These are phyloP conservation scores for Apamea crenata DNA, from an alignment of 2,888 invertebrate species.

Conservation along the genomic window DNA sequence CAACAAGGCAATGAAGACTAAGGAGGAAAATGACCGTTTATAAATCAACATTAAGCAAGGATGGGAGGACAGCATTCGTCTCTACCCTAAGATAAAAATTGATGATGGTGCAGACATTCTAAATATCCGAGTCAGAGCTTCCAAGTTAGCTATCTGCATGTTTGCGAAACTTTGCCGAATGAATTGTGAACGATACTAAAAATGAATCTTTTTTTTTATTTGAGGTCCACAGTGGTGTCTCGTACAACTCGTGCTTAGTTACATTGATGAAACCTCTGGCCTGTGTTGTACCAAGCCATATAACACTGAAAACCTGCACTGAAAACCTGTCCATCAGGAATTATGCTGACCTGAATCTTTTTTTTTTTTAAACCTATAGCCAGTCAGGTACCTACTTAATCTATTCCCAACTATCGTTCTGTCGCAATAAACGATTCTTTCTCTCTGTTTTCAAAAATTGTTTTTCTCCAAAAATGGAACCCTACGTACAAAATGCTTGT, in stretches of 20 bases:
- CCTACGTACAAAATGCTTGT: constrained; percentile 72
- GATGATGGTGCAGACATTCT: constrained; percentile 12
- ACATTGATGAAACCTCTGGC: neutral
- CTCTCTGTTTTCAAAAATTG: neutral
- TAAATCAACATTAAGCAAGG: constrained; percentile 52
- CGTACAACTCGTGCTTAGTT: neutral
- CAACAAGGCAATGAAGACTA: constrained; percentile 16
- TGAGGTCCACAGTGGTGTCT: neutral
- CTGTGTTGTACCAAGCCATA: neutral
- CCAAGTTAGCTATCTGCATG: neutral
- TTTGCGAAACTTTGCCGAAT: neutral
- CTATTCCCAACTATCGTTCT: neutral
- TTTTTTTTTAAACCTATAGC: neutral
- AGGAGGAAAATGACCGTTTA: constrained; percentile 22
- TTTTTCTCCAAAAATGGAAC: constrained; percentile 52
- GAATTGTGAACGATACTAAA: neutral
- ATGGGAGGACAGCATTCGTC: constrained; percentile 9
- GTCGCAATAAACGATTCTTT: neutral
- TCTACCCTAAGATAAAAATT: constrained; percentile 20
- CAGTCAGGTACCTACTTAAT: neutral
- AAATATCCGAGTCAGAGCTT: constrained; percentile 8
- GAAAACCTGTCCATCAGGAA: neutral
- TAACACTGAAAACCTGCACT: neutral
- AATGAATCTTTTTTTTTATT: neutral
- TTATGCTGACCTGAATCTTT: neutral